Percentiles rank a stretch among this genome's conserved stretches.
Conservation (phyloP, 2,113 vertebrate genomes). For the Oryzias melastigma region DNA sequence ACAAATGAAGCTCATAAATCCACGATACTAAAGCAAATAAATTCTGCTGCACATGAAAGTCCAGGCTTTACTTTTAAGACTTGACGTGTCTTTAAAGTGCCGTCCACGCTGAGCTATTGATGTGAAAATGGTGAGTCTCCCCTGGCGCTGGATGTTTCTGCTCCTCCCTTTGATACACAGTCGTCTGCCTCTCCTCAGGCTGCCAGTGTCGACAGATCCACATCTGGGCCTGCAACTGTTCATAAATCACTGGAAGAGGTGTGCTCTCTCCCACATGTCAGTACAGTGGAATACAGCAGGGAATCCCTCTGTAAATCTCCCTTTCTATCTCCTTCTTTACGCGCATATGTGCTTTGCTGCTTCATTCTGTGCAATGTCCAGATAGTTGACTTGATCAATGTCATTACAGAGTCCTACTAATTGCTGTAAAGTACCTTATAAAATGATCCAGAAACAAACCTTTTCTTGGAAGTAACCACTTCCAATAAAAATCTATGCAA, state of each 20-base stretch:
- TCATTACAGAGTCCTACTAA: too few relatives aligned
- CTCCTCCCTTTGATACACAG: slow-evolving; percentile 69
- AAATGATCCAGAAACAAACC: too few relatives aligned
- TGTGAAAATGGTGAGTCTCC: slow-evolving; percentile 66
- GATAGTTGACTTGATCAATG: too few relatives aligned
- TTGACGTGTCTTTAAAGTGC: slow-evolving; percentile 75
- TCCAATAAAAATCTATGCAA: too few relatives aligned
- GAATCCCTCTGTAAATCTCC: slow-evolving; percentile 44
- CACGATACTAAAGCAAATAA: slow-evolving; percentile 57
- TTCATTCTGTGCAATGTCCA: too few relatives aligned
- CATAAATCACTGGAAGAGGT: slow-evolving; percentile 75
- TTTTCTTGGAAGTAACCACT: too few relatives aligned
- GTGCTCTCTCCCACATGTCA: slow-evolving; percentile 65
- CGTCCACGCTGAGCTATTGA: slow-evolving; percentile 61
- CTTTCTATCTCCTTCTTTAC: too few relatives aligned
- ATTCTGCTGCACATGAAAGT: slow-evolving; percentile 74
- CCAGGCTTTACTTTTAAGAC: slow-evolving; percentile 51
- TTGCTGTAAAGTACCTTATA: too few relatives aligned
- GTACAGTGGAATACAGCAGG: slow-evolving; percentile 51
- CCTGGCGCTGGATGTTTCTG: slow-evolving; percentile 56
- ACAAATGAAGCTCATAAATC: slow-evolving; percentile 45
- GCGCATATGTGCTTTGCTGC: too few relatives aligned
- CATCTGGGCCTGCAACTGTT: slow-evolving; percentile 72
- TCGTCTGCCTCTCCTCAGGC: slow-evolving; percentile 69
- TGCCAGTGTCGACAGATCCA: slow-evolving; percentile 67